Percentiles rank a stretch among this genome's conserved stretches.
These are phyloP conservation scores for Aphelinus atriplicis DNA, from an alignment of 1,140 invertebrate species.

Conservation along the genomic window DNA sequence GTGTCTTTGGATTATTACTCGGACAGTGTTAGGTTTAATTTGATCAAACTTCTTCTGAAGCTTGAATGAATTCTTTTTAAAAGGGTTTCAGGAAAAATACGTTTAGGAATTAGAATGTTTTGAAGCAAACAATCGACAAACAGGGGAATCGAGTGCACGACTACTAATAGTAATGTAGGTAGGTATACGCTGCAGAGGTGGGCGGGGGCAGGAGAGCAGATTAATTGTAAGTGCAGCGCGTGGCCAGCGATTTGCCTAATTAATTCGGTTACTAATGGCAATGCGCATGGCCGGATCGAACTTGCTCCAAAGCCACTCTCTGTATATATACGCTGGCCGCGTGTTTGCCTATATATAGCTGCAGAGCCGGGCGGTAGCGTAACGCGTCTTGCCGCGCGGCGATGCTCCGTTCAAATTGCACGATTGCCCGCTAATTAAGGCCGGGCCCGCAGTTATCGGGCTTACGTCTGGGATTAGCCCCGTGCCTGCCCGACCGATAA, in stretches of 20 bases:
- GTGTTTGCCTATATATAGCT: no score
- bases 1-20: no score
- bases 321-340: no score
- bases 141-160: no score
- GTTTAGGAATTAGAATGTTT: no score
- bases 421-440: conserved; percentile 32
- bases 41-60: no score
- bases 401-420: conserved; percentile 27
- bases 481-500: neutral
- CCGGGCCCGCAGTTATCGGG: conserved; percentile 13
- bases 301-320: conserved; percentile 20
- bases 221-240: conserved; percentile 60
- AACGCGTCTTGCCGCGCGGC: neutral
- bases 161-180: no score
- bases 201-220: conserved; percentile 46
- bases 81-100: no score
- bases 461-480: neutral
- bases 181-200: neutral
- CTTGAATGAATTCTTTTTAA: no score
- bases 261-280: conserved; percentile 65
- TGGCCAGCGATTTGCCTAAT: conserved; percentile 64
- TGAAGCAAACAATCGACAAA: no score
- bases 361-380: no score
- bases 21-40: no score
- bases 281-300: conserved; percentile 43